Base-by-base conservation (phyloP, 1,140 invertebrate species). In the Coelopa frigida region DNA sequence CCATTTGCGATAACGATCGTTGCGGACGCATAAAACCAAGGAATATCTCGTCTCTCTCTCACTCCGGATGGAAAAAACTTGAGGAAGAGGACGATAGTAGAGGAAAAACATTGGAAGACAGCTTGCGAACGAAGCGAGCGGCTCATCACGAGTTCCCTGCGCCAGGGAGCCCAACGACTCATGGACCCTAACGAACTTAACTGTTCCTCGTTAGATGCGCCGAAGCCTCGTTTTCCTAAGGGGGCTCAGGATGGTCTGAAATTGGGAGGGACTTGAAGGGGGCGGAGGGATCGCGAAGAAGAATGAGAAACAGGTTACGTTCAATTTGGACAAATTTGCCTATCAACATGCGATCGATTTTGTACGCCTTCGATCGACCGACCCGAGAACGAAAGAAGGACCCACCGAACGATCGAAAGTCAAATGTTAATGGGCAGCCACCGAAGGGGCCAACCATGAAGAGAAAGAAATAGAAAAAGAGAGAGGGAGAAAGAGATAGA, bases 301-400 rank as follows among this genome's bases (percentile, higher is more conserved):
- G 27, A 29, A 52, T 47, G 20, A 15, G 46, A 50, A 61, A 65
- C 62, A 65, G 62, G 62, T 66, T 61, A 58, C 50, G 53, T 44
- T 44, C 38, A 51, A 43, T 58, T 61, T 65, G 57, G 11, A 35
- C 54, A 58, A 65, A 65, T 66, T 66, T 66, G 59, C 62, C 62
- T 65, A 66, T 65, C 62, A 66, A 66, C 62, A 66, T 61, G 60
- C 61, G 59, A 64, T 64, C 61, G 61, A 64, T 64, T 63, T 61
- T 59, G 61, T 57, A 61, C 56, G 61, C 58, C 12, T n/a, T n/a
- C n/a, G n/a, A n/a, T n/a, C n/a, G n/a, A n/a, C n/a, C n/a, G n/a
- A n/a, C n/a, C n/a, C n/a, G n/a, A n/a, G n/a, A n/a, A n/a, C n/a
- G n/a, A n/a, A n/a, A n/a, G n/a, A n/a, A n/a, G n/a, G n/a, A n/a